Conservation (phyloP, 2,888 invertebrate species). For the Timema cristinae region DNA sequence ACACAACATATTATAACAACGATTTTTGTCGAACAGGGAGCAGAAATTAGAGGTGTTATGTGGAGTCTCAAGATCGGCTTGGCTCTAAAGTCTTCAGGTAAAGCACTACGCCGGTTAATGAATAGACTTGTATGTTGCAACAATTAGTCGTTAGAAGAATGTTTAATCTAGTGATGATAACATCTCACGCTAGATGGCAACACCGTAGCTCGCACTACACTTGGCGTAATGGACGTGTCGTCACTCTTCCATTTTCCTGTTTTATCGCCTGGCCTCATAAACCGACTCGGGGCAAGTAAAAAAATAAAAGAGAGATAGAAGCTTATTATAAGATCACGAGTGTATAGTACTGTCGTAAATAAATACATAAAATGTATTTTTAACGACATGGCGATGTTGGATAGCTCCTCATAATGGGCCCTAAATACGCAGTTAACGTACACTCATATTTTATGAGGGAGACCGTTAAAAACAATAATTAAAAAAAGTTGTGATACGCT, state of each 20-base stretch:
- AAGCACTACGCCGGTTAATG: no score
- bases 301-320: slow-evolving; percentile 26
- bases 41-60: no score
- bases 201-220: no score
- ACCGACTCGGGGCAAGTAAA: slow-evolving; percentile 25
- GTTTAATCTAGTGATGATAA: no score
- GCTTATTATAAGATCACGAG: slow-evolving; percentile 27
- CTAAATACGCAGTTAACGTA: slow-evolving; percentile 19
- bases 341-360: slow-evolving; percentile 37
- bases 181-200: no score
- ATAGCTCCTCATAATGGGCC: slow-evolving; percentile 14
- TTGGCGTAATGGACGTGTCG: slow-evolving; percentile 32
- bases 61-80: no score
- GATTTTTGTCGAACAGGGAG: no score
- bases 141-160: no score
- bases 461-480: slow-evolving; percentile 20
- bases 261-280: slow-evolving; percentile 34
- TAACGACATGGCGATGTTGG: slow-evolving; percentile 20
- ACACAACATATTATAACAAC: no score
- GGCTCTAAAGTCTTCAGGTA: no score
- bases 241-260: slow-evolving; percentile 22
- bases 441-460: slow-evolving; percentile 14
- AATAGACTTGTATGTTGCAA: no score
- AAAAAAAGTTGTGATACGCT: slow-evolving; percentile 13
- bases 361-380: slow-evolving; percentile 32